A percentile compares a stretch with the other conserved stretches of the same genome.
Evolutionary conservation across 2,888 invertebrate species (phyloP).

Genomic region (Mesochorus sp.): DNA sequence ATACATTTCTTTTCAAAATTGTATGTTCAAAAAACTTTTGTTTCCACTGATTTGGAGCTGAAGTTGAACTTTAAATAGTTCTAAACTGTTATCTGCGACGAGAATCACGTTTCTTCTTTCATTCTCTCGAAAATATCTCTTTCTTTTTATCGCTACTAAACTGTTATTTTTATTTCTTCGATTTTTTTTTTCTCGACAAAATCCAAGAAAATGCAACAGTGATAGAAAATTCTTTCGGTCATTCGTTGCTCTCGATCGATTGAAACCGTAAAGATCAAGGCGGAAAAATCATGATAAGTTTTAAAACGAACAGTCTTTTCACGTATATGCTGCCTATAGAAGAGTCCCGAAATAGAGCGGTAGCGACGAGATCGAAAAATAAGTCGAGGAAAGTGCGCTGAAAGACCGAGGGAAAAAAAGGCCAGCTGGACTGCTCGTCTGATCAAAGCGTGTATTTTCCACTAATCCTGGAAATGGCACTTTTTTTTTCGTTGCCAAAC

Average conservation of each 20-base stretch:
- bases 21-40: no score
- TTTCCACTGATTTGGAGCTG: no score
- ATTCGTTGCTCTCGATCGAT: neutral
- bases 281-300: slow-evolving; percentile 20
- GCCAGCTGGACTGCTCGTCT: slow-evolving; percentile 4
- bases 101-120: slow-evolving; percentile 21
- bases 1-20: no score
- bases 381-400: slow-evolving; percentile 9
- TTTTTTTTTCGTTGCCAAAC: slow-evolving; percentile 36
- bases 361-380: neutral
- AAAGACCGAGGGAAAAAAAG: slow-evolving; percentile 10
- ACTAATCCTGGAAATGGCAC: slow-evolving; percentile 25
- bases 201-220: slow-evolving; percentile 31
- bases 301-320: slow-evolving; percentile 15
- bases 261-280: slow-evolving; percentile 30
- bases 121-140: slow-evolving; percentile 2
- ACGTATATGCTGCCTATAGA: neutral
- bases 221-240: slow-evolving; percentile 31
- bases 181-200: slow-evolving; percentile 21
- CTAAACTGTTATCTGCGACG: no score
- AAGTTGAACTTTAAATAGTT: no score
- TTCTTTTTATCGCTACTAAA: neutral
- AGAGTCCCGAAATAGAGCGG: neutral
- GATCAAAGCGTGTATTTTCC: slow-evolving; percentile 20
- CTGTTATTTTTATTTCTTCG: slow-evolving; percentile 24